Conservation (phyloP, 2,888 invertebrate species). For the Halictus ligatus region DNA sequence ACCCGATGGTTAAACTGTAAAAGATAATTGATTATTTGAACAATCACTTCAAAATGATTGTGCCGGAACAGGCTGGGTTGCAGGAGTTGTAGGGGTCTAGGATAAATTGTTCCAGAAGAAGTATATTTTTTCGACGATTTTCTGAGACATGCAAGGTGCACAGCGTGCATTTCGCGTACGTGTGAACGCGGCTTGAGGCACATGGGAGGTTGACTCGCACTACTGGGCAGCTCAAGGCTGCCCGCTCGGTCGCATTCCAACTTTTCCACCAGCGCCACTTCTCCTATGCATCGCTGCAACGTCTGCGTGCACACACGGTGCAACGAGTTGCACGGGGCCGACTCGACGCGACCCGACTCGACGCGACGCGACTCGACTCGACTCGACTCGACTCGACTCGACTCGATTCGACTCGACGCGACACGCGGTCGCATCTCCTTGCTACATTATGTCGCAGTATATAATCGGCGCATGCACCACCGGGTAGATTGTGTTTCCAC, state of each 20-base stretch:
- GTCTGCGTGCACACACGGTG: neutral
- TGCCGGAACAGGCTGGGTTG: no score
- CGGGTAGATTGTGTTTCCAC: slow-evolving; percentile 34
- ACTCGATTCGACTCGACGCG: slow-evolving; percentile 17
- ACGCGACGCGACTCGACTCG: slow-evolving; percentile 7
- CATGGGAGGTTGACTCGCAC: slow-evolving; percentile 76
- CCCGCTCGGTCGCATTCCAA: slow-evolving; percentile 79
- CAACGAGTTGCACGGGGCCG: neutral
- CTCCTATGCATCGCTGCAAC: slow-evolving; percentile 38
- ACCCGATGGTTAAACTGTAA: no score
- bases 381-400: neutral
- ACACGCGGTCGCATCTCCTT: slow-evolving; percentile 38
- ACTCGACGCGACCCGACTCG: neutral
- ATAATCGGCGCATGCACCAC: slow-evolving; percentile 40
- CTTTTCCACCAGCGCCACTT: slow-evolving; percentile 69
- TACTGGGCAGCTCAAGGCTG: slow-evolving; percentile 79
- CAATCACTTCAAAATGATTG: no score
- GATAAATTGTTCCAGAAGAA: neutral
- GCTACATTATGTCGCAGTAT: slow-evolving; percentile 43
- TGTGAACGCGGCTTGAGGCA: slow-evolving; percentile 53
- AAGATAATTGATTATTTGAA: no score
- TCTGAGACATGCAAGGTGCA: neutral
- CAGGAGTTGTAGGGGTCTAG: no score
- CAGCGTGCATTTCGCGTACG: slow-evolving; percentile 24
- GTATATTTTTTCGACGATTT: neutral